Base-by-base conservation (phyloP, 2,888 invertebrate species). In the Homarus gammarus region DNA sequence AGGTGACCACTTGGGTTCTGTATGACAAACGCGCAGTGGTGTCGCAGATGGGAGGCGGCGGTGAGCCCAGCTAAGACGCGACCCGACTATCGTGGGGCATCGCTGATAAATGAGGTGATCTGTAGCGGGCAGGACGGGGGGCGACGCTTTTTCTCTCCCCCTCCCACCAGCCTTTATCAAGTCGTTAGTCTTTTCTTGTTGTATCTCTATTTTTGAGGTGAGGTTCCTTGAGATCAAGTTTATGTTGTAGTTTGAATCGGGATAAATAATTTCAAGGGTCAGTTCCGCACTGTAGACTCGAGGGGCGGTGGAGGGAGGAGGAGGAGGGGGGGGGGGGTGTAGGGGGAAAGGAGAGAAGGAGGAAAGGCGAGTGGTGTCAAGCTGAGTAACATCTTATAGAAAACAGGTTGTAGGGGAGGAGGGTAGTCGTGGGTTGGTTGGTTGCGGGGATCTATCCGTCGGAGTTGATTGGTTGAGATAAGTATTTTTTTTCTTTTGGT, bases 41-140 rank as follows among this genome's bases (percentile, higher is more conserved):
- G 40, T 73, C 73, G 22, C n/a, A n/a, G 22, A 22, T 12, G 40
- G 40, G 12, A n/a, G n/a, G n/a, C n/a, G 73, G n/a, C 15, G 73
- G 38, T 40, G 38, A 40, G 40, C 18, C 38, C 22, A 18, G n/a
- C 38, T 61, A 61, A 64, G 56, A 38, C 64, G 40, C 81, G 81
- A 81, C 38, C n/a, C n/a, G n/a, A n/a, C n/a, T n/a, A n/a, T n/a
- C n/a, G n/a, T n/a, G n/a, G n/a, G n/a, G 33, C 81, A 81, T 81
- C 81, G 40, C 64, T 64, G 81, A 81, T 81, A 27, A 27, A 81
- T 56, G 79, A 79, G 79, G 36, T 61, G 64, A 64, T 64, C 64
- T 38, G n/a, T 33, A 61, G 64, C 40, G 40, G 18, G 61, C 56
- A n/a, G 27, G 38, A n/a, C 1, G 18, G 61, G 81, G 64, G n/a